These are phyloP conservation scores for Cactoblastis cactorum DNA, from an alignment of 2,888 invertebrate species.

Conservation along the genomic window DNA sequence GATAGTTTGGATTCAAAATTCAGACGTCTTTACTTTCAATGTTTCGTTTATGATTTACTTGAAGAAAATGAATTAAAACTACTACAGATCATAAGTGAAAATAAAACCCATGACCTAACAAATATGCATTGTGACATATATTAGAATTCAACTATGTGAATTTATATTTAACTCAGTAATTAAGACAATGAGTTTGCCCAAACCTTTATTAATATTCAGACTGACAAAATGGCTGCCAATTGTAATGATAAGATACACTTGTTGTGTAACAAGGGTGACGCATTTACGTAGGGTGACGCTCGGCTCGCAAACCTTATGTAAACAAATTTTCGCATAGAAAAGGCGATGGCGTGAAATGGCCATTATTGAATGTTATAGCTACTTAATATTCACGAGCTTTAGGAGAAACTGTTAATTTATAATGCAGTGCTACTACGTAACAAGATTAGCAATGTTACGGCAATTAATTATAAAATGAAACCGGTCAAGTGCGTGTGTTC, in stretches of 20 bases:
- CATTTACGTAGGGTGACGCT: constrained; percentile 15
- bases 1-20: too few species aligned
- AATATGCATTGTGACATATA: too few species aligned
- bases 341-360: not conserved
- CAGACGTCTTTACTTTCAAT: too few species aligned
- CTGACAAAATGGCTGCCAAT: not conserved
- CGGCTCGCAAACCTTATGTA: constrained; percentile 14
- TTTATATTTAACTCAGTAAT: too few species aligned
- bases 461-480: not conserved
- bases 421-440: not conserved
- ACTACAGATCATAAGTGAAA: too few species aligned
- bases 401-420: not conserved
- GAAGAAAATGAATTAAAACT: too few species aligned
- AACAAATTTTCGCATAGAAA: constrained; percentile 7
- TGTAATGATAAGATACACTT: too few species aligned
- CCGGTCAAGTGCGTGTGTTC: too few species aligned
- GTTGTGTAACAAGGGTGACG: not conserved
- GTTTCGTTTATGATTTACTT: too few species aligned
- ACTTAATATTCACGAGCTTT: not conserved
- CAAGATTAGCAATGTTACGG: not conserved
- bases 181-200: too few species aligned
- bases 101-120: too few species aligned
- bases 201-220: not conserved
- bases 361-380: not conserved
- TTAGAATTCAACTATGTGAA: too few species aligned